A percentile compares a stretch with the other conserved stretches of the same genome.
Evolutionary conservation across 2,797 vertebrate genomes (phyloP).

Genomic region (Sebastes trivittatus): DNA sequence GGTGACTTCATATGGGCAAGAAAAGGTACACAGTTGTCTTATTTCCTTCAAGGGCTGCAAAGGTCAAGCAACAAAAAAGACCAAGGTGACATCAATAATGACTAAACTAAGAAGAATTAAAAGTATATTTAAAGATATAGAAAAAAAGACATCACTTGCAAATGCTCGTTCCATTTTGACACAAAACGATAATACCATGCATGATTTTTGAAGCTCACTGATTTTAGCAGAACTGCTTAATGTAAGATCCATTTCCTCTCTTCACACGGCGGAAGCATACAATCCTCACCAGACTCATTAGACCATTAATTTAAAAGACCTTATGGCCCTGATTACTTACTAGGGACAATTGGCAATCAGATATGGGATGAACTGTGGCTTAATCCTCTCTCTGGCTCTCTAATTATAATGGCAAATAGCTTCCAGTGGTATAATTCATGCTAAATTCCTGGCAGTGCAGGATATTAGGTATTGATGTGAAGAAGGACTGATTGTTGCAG

Average conservation of each 20-base stretch:
- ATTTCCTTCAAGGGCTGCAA: neutral
- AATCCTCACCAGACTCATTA: constrained; percentile 38
- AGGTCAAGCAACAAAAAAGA: neutral
- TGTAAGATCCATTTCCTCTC: constrained; percentile 1
- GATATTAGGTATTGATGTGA: constrained; percentile 49
- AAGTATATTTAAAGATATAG: neutral
- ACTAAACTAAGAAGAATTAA: neutral
- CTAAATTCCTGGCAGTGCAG: constrained; percentile 26
- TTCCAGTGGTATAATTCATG: constrained; percentile 36
- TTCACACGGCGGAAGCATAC: neutral
- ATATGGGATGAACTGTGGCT: constrained; percentile 37
- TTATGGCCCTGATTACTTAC: constrained; percentile 41
- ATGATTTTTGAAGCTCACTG: neutral
- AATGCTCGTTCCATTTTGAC: neutral
- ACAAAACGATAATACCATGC: neutral
- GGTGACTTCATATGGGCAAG: neutral
- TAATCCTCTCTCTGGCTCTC: constrained; percentile 43
- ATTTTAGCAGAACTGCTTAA: neutral
- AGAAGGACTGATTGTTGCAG: constrained; percentile 38
- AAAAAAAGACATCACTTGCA: neutral
- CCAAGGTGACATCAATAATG: neutral
- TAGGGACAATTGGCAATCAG: constrained; percentile 53
- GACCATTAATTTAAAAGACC: constrained; percentile 42
- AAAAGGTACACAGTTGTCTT: neutral
- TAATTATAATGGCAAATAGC: constrained; percentile 60